These are phyloP conservation scores for Temnothorax longispinosus DNA, from an alignment of 1,140 invertebrate genomes.

Conservation along the genomic window DNA sequence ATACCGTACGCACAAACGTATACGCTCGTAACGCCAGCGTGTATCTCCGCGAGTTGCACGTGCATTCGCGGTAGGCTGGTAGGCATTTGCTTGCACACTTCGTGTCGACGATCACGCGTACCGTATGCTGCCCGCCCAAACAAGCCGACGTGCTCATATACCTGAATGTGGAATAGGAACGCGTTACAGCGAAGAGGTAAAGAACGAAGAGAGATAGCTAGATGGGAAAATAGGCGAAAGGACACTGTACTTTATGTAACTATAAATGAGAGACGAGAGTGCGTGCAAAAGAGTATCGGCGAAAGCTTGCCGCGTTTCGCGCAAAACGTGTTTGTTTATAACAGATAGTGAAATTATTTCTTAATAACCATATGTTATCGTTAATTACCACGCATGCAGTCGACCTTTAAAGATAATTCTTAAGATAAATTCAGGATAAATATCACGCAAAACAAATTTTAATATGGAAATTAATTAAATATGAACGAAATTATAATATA, in stretches of 20 bases:
- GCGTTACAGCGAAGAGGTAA: conserved; percentile 10
- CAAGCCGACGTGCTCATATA: conserved; percentile 58
- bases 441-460: background rate
- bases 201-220: background rate
- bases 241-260: background rate
- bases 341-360: background rate
- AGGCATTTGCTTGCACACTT: conserved; percentile 23
- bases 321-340: background rate
- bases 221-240: conserved; percentile 1
- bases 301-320: background rate
- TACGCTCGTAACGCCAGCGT: background rate
- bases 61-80: conserved; percentile 15
- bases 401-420: too few relatives aligned
- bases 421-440: background rate
- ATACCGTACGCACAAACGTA: background rate
- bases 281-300: background rate
- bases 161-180: conserved; percentile 32
- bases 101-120: conserved; percentile 38
- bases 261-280: conserved; percentile 5
- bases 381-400: background rate
- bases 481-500: background rate
- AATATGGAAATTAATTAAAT: background rate
- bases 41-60: conserved; percentile 36
- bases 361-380: background rate
- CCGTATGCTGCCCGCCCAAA: conserved; percentile 39